Percentiles rank a stretch among this genome's conserved stretches.
phyloP scores from a whole-genome alignment of 2,797 vertebrate species.

The Onychomys leucogaster region DNA sequence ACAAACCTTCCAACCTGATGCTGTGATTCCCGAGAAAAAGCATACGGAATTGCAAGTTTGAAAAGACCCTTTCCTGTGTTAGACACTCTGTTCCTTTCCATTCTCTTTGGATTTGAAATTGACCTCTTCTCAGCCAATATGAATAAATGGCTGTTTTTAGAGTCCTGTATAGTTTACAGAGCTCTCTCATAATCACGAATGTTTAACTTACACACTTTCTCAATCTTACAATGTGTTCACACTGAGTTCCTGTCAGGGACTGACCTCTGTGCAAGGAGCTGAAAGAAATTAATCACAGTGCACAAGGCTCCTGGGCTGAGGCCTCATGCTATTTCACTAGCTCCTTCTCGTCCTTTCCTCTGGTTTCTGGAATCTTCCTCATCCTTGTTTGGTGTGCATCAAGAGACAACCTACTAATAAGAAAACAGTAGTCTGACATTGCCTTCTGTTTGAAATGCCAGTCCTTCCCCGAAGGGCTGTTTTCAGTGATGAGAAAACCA shows the following conservation, averaged over 20 bases:
- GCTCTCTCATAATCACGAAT: background rate
- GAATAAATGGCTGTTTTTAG: background rate
- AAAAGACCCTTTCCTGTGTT: background rate
- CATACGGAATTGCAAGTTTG: background rate
- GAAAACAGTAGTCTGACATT: background rate
- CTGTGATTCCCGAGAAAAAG: background rate
- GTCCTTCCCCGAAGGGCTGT: background rate
- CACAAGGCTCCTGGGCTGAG: background rate
- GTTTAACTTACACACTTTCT: background rate
- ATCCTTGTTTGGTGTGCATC: background rate
- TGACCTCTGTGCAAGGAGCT: background rate
- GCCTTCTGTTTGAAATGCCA: background rate
- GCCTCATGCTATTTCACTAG: background rate
- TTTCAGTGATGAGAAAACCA: slow-evolving; percentile 48
- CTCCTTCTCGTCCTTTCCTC: background rate
- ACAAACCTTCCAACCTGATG: background rate
- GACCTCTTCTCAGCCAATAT: background rate
- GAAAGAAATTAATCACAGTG: background rate
- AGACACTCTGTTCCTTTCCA: background rate
- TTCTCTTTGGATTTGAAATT: slow-evolving; percentile 43
- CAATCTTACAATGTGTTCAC: background rate
- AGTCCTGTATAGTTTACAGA: background rate
- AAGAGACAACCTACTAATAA: background rate
- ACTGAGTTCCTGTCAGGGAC: background rate
- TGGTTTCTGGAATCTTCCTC: background rate